phyloP scores from a whole-genome alignment of 2,113 vertebrate genomes.

The Emydura subglobosa region DNA sequence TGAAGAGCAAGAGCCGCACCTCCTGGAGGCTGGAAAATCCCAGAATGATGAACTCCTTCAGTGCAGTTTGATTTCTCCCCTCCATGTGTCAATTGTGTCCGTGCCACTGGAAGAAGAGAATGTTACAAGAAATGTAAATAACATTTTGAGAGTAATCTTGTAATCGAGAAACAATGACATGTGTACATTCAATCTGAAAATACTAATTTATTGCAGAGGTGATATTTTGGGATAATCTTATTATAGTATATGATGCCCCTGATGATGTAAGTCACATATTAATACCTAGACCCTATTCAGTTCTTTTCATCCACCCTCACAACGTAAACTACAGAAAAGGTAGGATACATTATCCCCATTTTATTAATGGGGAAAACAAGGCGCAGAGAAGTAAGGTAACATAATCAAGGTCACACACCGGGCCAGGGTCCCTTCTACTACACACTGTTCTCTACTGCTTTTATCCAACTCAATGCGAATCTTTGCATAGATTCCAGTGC shows the following conservation, averaged over 20 bases:
- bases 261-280: neutral
- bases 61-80: neutral
- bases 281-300: neutral
- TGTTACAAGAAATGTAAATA: neutral
- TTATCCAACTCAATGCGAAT: neutral
- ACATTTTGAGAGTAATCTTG: neutral
- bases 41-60: no score
- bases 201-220: neutral
- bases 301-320: neutral
- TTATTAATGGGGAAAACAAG: neutral
- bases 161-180: neutral
- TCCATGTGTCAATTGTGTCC: neutral
- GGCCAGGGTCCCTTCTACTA: no score
- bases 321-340: neutral
- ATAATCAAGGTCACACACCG: no score
- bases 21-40: constrained; percentile 57
- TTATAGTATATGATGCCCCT: neutral
- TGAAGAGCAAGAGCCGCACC: constrained; percentile 51
- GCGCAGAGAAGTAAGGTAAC: no score
- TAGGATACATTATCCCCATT: neutral
- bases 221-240: neutral
- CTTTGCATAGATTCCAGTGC: neutral
- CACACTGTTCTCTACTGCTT: neutral
- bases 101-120: neutral
- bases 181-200: neutral